These are phyloP conservation scores for Periparus ater DNA, from an alignment of 2,797 vertebrate genomes.

Conservation along the genomic window DNA sequence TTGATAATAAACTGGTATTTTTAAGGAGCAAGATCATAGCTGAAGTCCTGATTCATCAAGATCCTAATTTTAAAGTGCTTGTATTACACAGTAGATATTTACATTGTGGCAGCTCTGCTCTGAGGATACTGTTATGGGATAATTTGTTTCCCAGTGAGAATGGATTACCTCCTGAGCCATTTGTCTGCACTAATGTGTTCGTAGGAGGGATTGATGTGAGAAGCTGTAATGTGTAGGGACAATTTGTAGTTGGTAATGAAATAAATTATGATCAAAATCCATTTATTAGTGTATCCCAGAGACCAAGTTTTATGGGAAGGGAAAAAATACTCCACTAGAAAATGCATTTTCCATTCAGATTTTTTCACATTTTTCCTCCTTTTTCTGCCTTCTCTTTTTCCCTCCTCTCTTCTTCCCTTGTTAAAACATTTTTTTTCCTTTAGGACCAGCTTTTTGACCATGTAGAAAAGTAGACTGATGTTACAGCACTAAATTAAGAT, in stretches of 20 bases:
- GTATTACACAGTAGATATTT: not conserved
- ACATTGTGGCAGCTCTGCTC: not conserved
- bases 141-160: constrained; percentile 26
- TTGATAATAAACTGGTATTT: not conserved
- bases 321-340: not conserved
- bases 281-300: constrained; percentile 25
- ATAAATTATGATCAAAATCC: constrained; percentile 42
- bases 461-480: not conserved
- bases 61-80: not conserved
- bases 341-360: not conserved
- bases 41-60: not conserved
- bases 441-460: not conserved
- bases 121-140: not conserved
- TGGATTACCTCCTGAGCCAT: constrained; percentile 41
- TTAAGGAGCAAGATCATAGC: not conserved
- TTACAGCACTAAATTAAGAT: not conserved
- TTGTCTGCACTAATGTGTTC: constrained; percentile 9
- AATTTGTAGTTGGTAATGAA: constrained; percentile 37
- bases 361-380: not conserved
- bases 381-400: not conserved
- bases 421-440: not conserved
- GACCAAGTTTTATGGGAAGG: not conserved
- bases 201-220: constrained; percentile 9
- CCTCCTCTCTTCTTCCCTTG: not conserved
- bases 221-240: not conserved